These are phyloP conservation scores for Diadophis punctatus DNA, from an alignment of 2,113 vertebrate species.

Conservation along the genomic window DNA sequence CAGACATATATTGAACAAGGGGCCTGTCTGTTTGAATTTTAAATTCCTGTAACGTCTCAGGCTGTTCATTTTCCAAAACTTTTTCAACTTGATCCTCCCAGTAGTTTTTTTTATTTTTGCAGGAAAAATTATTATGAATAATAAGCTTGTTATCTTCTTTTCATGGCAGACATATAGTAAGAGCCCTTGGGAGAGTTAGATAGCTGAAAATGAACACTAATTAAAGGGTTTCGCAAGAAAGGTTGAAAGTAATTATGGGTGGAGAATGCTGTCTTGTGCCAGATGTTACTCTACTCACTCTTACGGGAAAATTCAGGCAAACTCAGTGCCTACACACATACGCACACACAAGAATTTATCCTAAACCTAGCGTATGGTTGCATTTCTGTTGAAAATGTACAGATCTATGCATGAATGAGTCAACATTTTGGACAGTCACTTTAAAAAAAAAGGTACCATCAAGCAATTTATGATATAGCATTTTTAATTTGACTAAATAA, in stretches of 20 bases:
- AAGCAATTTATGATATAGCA: neutral
- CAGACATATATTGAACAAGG: neutral
- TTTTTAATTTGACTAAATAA: slow-evolving; percentile 38
- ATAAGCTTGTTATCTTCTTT: neutral
- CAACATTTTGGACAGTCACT: neutral
- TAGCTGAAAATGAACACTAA: neutral
- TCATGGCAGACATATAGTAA: neutral
- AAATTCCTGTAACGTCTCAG: neutral
- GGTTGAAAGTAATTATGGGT: neutral
- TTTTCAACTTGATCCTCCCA: neutral
- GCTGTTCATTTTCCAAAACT: neutral
- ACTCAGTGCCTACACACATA: neutral
- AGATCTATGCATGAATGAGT: neutral
- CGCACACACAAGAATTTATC: neutral
- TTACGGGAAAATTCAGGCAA: neutral
- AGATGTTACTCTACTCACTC: neutral
- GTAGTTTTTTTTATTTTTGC: neutral
- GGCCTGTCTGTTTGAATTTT: neutral
- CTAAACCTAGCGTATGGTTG: neutral
- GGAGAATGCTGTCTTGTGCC: neutral
- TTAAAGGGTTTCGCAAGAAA: neutral
- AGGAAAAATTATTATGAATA: neutral
- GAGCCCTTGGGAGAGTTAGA: neutral
- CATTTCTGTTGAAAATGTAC: neutral
- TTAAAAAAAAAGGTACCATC: neutral